phyloP scores from a whole-genome alignment of 2,888 invertebrate species.

The Heterodera filipjevi region DNA sequence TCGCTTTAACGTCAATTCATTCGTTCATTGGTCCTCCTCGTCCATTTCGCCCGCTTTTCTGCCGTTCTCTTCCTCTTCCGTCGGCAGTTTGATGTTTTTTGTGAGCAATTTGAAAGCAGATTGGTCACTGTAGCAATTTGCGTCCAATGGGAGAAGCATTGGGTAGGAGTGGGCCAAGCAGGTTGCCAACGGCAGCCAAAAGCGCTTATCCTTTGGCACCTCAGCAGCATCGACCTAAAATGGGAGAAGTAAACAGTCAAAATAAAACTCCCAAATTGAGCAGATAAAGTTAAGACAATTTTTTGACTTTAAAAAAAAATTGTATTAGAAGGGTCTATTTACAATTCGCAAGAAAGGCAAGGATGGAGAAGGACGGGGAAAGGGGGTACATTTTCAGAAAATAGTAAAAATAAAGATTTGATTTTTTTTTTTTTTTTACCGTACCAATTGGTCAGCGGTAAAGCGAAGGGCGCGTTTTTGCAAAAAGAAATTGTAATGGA shows the following conservation, averaged over 20 bases:
- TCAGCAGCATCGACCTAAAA: constrained; percentile 39
- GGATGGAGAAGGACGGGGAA: too few relatives aligned
- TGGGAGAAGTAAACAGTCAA: not conserved
- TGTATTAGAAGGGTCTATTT: too few relatives aligned
- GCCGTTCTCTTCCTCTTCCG: not conserved
- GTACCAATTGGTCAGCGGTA: constrained; percentile 52
- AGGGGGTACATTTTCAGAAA: too few relatives aligned
- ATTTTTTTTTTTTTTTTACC: not conserved
- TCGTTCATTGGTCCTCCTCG: not conserved
- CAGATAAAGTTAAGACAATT: too few relatives aligned
- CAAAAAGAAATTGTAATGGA: constrained; percentile 62
- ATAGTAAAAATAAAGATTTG: not conserved
- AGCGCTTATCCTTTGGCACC: constrained; percentile 55
- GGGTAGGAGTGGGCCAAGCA: constrained; percentile 56
- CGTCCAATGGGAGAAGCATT: constrained; percentile 57
- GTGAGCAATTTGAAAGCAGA: constrained; percentile 40
- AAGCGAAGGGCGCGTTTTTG: constrained; percentile 57
- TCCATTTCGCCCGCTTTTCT: not conserved
- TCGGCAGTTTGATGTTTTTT: constrained; percentile 23
- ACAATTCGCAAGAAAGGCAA: too few relatives aligned
- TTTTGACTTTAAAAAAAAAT: too few relatives aligned
- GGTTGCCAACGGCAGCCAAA: constrained; percentile 63
- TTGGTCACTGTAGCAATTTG: constrained; percentile 38
- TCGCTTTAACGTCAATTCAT: not conserved
- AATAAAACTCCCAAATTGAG: too few relatives aligned